Evolutionary conservation across 2,113 vertebrate species (phyloP).

Genomic region (Oreamnos americanus): DNA sequence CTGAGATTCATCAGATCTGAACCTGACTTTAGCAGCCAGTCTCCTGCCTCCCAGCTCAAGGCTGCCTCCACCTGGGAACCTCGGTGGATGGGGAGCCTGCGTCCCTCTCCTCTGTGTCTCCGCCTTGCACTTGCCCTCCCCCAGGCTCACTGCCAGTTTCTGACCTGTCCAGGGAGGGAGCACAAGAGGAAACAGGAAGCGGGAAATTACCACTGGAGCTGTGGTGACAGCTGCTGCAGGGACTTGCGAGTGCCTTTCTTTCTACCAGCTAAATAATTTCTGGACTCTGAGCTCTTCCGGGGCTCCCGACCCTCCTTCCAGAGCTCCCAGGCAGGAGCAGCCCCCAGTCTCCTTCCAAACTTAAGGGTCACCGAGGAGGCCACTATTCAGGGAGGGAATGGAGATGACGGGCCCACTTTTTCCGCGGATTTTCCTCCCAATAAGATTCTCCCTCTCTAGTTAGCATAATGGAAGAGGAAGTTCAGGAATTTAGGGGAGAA

Average conservation of each 20-base stretch:
- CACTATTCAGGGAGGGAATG: no score
- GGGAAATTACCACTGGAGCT: background rate
- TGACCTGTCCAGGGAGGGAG: background rate
- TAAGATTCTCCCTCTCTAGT: background rate
- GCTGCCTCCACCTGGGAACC: background rate
- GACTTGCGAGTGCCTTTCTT: background rate
- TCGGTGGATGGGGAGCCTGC: fast-evolving
- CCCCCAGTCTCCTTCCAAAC: background rate
- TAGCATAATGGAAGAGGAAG: background rate
- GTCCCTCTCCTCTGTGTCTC: background rate
- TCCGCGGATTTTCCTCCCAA: background rate
- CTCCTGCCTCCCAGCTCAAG: background rate
- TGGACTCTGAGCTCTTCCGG: background rate
- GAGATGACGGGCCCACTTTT: background rate
- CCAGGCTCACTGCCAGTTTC: background rate
- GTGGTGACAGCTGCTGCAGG: background rate
- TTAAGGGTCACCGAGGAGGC: background rate
- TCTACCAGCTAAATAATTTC: background rate
- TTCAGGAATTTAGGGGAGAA: background rate
- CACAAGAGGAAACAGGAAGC: background rate
- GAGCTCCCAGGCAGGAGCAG: background rate
- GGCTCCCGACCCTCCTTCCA: background rate
- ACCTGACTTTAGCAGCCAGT: background rate
- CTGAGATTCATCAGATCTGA: background rate
- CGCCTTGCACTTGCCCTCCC: background rate